These are phyloP conservation scores for Thecocarcelia acutangulata DNA, from an alignment of 2,888 invertebrate species.

Conservation along the genomic window DNA sequence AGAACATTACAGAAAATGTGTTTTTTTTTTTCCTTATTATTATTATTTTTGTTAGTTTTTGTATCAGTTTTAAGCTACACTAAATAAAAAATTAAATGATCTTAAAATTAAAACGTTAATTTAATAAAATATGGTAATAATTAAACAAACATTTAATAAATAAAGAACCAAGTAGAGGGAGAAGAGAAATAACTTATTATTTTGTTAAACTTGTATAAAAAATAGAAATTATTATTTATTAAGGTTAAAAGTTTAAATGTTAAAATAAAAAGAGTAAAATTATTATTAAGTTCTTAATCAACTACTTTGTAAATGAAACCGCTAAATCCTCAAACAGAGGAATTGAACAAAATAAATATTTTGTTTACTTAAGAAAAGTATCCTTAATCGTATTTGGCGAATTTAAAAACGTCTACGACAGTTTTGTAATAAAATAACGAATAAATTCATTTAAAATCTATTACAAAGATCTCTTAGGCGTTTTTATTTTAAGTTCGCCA, in stretches of 20 bases:
- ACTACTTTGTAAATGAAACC: slow-evolving; percentile 41
- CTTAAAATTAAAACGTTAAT: slow-evolving; percentile 45
- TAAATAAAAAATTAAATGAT: slow-evolving; percentile 40
- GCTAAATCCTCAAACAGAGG: slow-evolving; percentile 28
- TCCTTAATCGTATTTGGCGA: no score
- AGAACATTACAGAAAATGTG: slow-evolving; percentile 67
- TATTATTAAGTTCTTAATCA: slow-evolving; percentile 34
- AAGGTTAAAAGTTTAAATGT: slow-evolving; percentile 37
- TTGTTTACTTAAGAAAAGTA: no score
- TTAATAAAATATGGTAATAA: slow-evolving; percentile 49
- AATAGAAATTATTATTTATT: slow-evolving; percentile 17
- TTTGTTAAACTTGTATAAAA: slow-evolving; percentile 52
- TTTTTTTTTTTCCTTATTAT: slow-evolving; percentile 19
- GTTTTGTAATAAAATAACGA: no score
- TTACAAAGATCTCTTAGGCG: no score
- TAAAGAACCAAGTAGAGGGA: slow-evolving; percentile 54
- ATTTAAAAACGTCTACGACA: no score
- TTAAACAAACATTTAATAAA: slow-evolving; percentile 64
- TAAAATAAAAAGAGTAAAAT: slow-evolving; percentile 23
- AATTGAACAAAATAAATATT: background rate
- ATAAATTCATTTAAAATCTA: no score
- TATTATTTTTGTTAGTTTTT: slow-evolving; percentile 6
- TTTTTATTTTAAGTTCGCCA: no score
- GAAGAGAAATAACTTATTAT: slow-evolving; percentile 21
- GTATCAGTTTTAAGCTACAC: slow-evolving; percentile 32